Base-by-base conservation (phyloP, 2,113 vertebrate species). In the Circaetus cinerascens region DNA sequence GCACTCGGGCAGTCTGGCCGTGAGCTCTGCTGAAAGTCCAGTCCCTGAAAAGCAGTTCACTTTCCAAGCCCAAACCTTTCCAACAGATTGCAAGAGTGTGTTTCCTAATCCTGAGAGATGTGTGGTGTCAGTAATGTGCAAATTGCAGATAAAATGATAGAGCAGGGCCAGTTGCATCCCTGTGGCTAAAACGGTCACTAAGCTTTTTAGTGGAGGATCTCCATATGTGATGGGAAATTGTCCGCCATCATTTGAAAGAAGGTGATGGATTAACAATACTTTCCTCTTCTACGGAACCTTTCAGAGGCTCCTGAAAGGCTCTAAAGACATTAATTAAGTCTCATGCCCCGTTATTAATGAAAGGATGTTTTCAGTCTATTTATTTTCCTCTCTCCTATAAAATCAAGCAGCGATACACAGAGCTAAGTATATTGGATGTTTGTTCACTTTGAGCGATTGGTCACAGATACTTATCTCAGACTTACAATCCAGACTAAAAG, bases 301-400 rank as follows among this genome's bases (percentile, higher is more conserved):
- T 71, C 72, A 72, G 79, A 88, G 56, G 75, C 55, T 95, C 69
- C 51, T 15, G 5, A 69, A 76, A 63, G 74, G 73, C 46, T 93
- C 67, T 20, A 19, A 55, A 79, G 80, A 76, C 67, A 22, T 86
- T 87, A 92, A 96, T 92, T 89, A 95, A 95, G 66, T 78, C 86
- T 95, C 64, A 72, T 5, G 56, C 46, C 56, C 50, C 3, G 1
- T 86, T 90, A 90, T 91, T 81, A 95, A 78, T 75, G 71, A 96
- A 95, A 95, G 76, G 91, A 92, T 87, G 87, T 81, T 95, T 92
- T 83, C 94, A 94, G 69, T 62, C 93, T 76, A 8, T 84, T 92
- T 84, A 57, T 79, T 68, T 93, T 84, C 63, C 83, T 88, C 87
- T 68, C 26, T 29, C 66, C 96, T 73, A 51, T 72, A 67, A 94